A percentile compares a stretch with the other conserved stretches of the same genome.
These are phyloP conservation scores for Tapirus indicus DNA, from an alignment of 2,797 vertebrate species.

Conservation along the genomic window DNA sequence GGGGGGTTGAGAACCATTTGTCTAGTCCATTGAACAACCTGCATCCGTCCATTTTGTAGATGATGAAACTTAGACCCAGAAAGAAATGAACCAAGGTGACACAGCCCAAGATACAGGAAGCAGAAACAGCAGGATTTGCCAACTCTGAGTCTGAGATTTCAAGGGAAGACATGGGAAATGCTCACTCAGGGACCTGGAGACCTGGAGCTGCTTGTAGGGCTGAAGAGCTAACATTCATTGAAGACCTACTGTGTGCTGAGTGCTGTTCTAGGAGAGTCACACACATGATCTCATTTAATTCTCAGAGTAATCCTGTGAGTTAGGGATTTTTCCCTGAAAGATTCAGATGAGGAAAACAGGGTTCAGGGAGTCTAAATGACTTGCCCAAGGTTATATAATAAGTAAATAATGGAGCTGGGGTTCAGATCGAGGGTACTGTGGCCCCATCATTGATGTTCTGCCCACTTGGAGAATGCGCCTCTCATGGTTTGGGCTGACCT, in stretches of 20 bases:
- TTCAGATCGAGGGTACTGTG: neutral
- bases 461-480: neutral
- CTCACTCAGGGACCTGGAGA: neutral
- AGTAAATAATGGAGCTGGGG: neutral
- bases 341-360: neutral
- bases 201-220: neutral
- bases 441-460: neutral
- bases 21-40: neutral
- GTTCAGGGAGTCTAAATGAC: neutral
- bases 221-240: neutral
- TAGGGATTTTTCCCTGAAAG: neutral
- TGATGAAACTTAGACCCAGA: neutral
- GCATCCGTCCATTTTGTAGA: neutral
- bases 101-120: neutral
- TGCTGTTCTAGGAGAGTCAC: neutral
- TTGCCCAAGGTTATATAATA: neutral
- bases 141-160: neutral
- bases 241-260: neutral
- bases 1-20: neutral
- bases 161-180: neutral
- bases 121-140: neutral
- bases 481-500: neutral
- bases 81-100: neutral
- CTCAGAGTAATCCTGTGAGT: neutral
- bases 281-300: neutral